A percentile compares a stretch with the other conserved stretches of the same genome.
Conservation (phyloP, 2,113 vertebrate genomes). For the Cryptomyrus ogoouensis region DNA sequence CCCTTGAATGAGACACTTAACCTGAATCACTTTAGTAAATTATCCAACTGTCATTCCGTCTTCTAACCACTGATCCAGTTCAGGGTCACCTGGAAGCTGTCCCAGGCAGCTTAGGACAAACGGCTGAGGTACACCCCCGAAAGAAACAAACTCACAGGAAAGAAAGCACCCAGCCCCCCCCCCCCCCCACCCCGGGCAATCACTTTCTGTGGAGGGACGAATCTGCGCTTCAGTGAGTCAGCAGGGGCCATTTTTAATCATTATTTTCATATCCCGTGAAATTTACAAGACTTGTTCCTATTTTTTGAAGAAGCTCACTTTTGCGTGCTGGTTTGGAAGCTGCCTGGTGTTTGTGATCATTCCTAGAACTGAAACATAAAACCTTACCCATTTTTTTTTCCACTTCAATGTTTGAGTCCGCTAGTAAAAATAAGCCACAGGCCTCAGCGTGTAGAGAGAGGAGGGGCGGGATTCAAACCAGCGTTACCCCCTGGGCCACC, state of each 20-base stretch:
- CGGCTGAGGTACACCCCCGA: not conserved
- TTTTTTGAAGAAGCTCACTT: not conserved
- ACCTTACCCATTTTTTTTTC: not conserved
- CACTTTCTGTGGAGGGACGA: not conserved
- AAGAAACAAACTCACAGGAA: not conserved
- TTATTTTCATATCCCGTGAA: not conserved
- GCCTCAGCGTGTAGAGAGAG: not conserved
- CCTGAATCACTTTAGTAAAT: constrained; percentile 1
- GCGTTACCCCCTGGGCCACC: not conserved
- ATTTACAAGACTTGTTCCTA: not conserved
- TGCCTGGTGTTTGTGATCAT: not conserved
- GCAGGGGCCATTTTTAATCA: not conserved
- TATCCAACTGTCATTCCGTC: not conserved
- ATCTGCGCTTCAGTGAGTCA: not conserved
- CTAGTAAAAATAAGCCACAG: not conserved
- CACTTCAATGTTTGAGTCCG: not conserved
- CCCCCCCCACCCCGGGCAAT: not conserved
- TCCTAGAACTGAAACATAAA: not conserved
- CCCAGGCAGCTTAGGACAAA: not conserved
- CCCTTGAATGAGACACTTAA: not conserved
- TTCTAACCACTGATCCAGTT: not conserved
- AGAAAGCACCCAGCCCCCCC: not conserved
- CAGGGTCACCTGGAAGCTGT: not conserved
- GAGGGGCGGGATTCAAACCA: not conserved
- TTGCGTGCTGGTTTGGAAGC: not conserved